phyloP scores from a whole-genome alignment of 2,888 invertebrate genomes.

The Aphrophora alni region DNA sequence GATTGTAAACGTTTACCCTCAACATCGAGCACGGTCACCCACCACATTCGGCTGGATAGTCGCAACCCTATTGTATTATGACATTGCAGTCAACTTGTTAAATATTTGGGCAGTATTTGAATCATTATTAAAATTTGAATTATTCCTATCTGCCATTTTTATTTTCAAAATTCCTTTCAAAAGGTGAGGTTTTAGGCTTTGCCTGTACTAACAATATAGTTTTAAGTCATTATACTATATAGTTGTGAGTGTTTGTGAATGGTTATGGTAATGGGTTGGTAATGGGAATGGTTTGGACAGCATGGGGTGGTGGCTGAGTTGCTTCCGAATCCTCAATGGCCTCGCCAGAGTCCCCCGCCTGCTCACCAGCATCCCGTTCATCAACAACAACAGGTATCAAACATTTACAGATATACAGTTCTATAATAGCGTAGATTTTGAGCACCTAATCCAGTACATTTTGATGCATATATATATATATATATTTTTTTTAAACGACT shows the following conservation, averaged over 20 bases:
- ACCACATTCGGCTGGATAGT: too few relatives aligned
- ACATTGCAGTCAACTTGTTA: too few relatives aligned
- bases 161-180: neutral
- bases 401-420: too few relatives aligned
- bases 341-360: constrained; percentile 78
- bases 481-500: constrained; percentile 32
- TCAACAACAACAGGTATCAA: neutral
- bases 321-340: constrained; percentile 54
- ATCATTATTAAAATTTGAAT: too few relatives aligned
- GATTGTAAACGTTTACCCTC: too few relatives aligned
- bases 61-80: too few relatives aligned
- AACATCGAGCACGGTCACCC: too few relatives aligned
- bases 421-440: too few relatives aligned
- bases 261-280: constrained; percentile 29
- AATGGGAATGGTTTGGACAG: constrained; percentile 24
- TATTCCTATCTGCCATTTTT: too few relatives aligned
- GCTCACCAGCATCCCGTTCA: constrained; percentile 73
- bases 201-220: neutral
- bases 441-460: too few relatives aligned
- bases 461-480: too few relatives aligned
- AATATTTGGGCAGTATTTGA: too few relatives aligned
- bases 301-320: constrained; percentile 50
- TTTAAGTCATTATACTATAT: neutral
- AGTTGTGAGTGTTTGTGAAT: constrained; percentile 11
- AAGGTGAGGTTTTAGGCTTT: neutral